Evolutionary conservation across 2,797 vertebrate genomes (phyloP), one percentile per base, ranked within the genome.

Genomic region (Gymnopithys bicolor): DNA sequence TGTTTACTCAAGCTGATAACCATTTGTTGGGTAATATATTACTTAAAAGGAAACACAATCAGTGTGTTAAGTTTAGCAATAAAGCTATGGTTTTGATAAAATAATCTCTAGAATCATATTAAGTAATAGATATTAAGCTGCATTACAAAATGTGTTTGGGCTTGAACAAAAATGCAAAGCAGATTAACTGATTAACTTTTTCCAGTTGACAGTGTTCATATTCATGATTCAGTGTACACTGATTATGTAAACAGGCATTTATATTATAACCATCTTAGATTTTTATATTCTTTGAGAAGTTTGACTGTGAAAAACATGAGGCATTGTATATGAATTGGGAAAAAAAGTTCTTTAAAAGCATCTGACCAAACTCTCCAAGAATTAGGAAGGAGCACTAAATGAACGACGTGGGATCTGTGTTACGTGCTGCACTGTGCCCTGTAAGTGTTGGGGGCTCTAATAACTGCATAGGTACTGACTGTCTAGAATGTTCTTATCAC

Each of bases 1-100:
- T 89, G 60, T 90, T 95, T 95, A 80, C 75, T 37, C 84, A 93
- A 68, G 52, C 84, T 80, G 56, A 80, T 93, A 92, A 74, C 46
- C 15, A 39, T 94, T 87, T 95, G 56, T 87, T 84, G 75, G 46
- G 16, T 87, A 64, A 85, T 86, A 83, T 2, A 58, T 74, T 94
- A 27, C 78, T 93, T 85, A 64, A 80, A 85, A 86, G 53, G 41
- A 78, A 77, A 71, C 43, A 75, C 18, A 30, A 21, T 85, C 76
- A 48, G 19, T 33, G 9, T 71, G 58, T 93, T 82, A 87, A 77
- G 46, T 89, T 88, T 83, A 80, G 60, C 2, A 15, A 78, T 27
- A 81, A 70, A 71, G 62, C 51, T 35, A 3, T 77, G 27, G 10
- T 74, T 87, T 87, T 84, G 43, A 84, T 84, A 63, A 94, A 90